Base-by-base conservation (phyloP, 2,797 vertebrate species). In the Champsocephalus gunnari region DNA sequence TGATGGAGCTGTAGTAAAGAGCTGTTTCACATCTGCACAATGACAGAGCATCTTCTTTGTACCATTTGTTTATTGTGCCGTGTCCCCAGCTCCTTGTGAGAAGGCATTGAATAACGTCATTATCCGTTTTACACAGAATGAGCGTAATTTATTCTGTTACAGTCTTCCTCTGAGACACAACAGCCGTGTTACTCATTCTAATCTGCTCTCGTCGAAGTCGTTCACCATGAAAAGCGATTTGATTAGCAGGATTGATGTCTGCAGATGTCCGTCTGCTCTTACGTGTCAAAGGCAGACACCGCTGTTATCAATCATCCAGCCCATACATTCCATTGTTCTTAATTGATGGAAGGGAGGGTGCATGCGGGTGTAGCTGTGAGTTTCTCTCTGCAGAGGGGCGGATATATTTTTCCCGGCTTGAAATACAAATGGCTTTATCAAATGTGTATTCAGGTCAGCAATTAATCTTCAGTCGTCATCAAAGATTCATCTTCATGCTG, bases 71-170 rank as follows among this genome's bases (percentile, higher is more conserved):
- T 66, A 53, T 45, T 60, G 66, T 57, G 34, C 71, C 1, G 3
- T 47, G 50, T 66, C 61, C 51, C 44, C 55, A 54, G 1, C 61
- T 75, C 43, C 48, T 28, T 10, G 28, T 73, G 63, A 57, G 59
- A 72, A 57, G 56, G 58, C 64, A 45, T 71, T 80, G 82, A 71
- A 77, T 80, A 55, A 73, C 62, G 44, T 71, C 73, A 72, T 80
- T 77, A 80, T 38, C 41, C 1, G 4, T 71, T 72, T 73, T 67
- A 19, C 57, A 6, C 55, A 62, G 57, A 60, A 1, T 1, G 38
- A 16, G 56, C 9, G 3, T 72, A 7, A 66, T 78, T 62, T 78
- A 51, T 38, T 10, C 38, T 2, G 47, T 65, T 72, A 63, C n/a
- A 58, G 41, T 50, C 55, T 48, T 62, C 13, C 3, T 48, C 59